These are phyloP conservation scores for Aleiodes sp. DNA, from an alignment of 1,140 invertebrate species.

Conservation along the genomic window DNA sequence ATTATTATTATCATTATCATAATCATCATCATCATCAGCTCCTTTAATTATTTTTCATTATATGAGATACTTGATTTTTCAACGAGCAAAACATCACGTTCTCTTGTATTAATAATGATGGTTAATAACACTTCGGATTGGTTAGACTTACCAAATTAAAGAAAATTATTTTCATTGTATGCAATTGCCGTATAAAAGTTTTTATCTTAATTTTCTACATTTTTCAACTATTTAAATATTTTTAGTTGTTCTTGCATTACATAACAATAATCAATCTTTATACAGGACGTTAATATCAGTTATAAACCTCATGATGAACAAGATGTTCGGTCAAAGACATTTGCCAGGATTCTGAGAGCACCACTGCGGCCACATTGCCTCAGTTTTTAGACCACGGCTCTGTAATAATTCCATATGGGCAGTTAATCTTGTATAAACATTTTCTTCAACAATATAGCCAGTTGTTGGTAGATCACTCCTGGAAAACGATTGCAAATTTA, in stretches of 20 bases:
- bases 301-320: slow-evolving; percentile 26
- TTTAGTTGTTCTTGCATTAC: neutral
- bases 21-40: no score
- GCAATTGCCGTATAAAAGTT: slow-evolving; percentile 8
- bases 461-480: slow-evolving; percentile 59
- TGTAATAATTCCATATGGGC: slow-evolving; percentile 72
- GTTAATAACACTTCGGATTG: no score
- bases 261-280: slow-evolving; percentile 15
- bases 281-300: neutral
- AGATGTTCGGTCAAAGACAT: slow-evolving; percentile 69
- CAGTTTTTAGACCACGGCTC: slow-evolving; percentile 71
- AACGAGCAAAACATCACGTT: slow-evolving; percentile 10
- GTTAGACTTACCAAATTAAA: neutral
- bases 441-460: slow-evolving; percentile 63
- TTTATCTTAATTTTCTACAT: neutral
- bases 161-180: slow-evolving; percentile 9
- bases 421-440: slow-evolving; percentile 74
- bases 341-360: slow-evolving; percentile 78
- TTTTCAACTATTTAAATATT: neutral
- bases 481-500: slow-evolving; percentile 24
- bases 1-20: neutral
- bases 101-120: neutral
- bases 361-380: slow-evolving; percentile 79
- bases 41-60: no score
- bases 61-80: no score